These are phyloP conservation scores for Beris morrisii DNA, from an alignment of 2,888 invertebrate species.

Conservation along the genomic window DNA sequence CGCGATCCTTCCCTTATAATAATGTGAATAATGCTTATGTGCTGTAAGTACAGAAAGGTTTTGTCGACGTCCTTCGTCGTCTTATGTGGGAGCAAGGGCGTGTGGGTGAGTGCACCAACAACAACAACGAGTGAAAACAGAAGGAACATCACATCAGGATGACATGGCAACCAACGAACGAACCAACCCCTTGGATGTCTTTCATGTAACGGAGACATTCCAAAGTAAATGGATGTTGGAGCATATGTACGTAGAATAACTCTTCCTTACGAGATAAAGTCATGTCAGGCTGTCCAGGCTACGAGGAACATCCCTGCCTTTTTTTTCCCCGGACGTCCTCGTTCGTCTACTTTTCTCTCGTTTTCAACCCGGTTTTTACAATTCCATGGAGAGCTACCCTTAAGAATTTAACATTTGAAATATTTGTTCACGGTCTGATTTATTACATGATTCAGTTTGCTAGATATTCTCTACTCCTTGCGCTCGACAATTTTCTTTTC, in stretches of 20 bases:
- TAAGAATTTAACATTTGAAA: conserved; percentile 28
- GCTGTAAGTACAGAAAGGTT: conserved; percentile 5
- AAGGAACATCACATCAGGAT: conserved; percentile 16
- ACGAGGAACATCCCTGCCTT: conserved; percentile 15
- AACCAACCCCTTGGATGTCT: conserved; percentile 28
- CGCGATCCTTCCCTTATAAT: neutral
- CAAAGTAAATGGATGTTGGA: conserved; percentile 26
- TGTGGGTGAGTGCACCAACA: neutral
- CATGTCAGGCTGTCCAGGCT: conserved; percentile 30
- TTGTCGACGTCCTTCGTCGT: neutral
- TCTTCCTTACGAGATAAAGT: conserved; percentile 30
- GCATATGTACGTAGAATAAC: conserved; percentile 33
- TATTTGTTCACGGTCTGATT: conserved; percentile 28
- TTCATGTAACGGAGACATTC: conserved; percentile 26
- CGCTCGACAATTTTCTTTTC: no score
- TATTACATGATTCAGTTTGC: conserved; percentile 20
- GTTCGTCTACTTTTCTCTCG: neutral
- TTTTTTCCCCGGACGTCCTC: neutral
- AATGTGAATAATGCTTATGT: conserved; percentile 16
- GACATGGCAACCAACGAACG: conserved; percentile 2
- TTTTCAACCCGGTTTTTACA: conserved; percentile 1
- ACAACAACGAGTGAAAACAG: conserved; percentile 8
- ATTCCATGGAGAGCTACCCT: conserved; percentile 12
- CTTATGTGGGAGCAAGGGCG: neutral
- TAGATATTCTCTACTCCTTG: neutral